Evolutionary conservation across 2,797 vertebrate species (phyloP).

Genomic region (Hybognathus amarus): DNA sequence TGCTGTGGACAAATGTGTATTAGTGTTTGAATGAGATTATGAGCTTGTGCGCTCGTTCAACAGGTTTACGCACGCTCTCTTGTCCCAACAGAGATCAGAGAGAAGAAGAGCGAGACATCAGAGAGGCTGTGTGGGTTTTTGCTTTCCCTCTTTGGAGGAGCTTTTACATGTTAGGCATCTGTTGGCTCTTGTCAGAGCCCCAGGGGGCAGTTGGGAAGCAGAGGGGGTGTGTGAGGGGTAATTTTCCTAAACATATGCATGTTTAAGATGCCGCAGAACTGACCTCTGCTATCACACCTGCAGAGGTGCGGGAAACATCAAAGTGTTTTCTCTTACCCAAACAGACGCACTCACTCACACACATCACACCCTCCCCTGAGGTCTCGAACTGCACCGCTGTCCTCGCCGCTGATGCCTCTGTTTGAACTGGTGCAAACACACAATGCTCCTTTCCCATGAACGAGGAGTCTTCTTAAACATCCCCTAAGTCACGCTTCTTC

Average conservation of each 20-base stretch:
- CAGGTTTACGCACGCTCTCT: slow-evolving; percentile 73
- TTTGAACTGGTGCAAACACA: slow-evolving; percentile 8
- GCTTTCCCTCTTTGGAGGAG: slow-evolving; percentile 72
- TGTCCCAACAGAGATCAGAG: slow-evolving; percentile 69
- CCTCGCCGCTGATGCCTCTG: slow-evolving; percentile 45
- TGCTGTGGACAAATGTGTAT: slow-evolving; percentile 43
- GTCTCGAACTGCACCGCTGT: slow-evolving; percentile 64
- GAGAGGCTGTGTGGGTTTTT: slow-evolving; percentile 69
- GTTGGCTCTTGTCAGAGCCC: slow-evolving; percentile 79
- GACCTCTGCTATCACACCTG: slow-evolving; percentile 79
- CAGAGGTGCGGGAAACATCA: slow-evolving; percentile 73
- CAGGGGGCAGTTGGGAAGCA: slow-evolving; percentile 57
- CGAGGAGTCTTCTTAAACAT: slow-evolving; percentile 26
- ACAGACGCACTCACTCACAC: slow-evolving; percentile 67
- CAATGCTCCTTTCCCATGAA: slow-evolving; percentile 36
- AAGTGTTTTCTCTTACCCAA: slow-evolving; percentile 69
- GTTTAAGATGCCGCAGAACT: slow-evolving; percentile 76
- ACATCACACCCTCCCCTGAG: slow-evolving; percentile 73
- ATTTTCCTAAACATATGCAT: slow-evolving; percentile 71
- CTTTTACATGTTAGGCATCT: slow-evolving; percentile 81
- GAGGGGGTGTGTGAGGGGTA: slow-evolving; percentile 52
- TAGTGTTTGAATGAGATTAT: slow-evolving; percentile 41
- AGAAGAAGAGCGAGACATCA: slow-evolving; percentile 64
- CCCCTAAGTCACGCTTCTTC: slow-evolving; percentile 48
- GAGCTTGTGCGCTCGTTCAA: slow-evolving; percentile 59